These are phyloP conservation scores for Lepilemur ruficaudatus DNA, from an alignment of 2,797 vertebrate species.

Conservation along the genomic window DNA sequence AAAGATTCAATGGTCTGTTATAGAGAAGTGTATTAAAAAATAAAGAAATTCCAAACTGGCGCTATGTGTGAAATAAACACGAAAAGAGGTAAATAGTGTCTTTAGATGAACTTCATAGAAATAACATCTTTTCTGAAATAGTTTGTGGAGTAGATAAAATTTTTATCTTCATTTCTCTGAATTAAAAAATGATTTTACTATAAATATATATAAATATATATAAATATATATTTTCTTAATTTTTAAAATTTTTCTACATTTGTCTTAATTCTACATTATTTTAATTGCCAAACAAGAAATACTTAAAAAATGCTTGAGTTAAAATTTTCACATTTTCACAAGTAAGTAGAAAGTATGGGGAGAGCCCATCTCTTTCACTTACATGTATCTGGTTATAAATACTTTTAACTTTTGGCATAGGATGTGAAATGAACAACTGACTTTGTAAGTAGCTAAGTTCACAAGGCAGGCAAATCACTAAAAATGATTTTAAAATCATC, in stretches of 20 bases:
- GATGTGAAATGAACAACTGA: conserved; percentile 44
- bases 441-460: conserved; percentile 25
- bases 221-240: conserved; percentile 10
- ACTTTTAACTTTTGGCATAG: conserved; percentile 15
- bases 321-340: not conserved
- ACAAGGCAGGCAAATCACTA: not conserved
- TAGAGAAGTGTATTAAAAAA: not conserved
- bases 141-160: conserved; percentile 13
- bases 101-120: not conserved
- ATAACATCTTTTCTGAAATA: not conserved
- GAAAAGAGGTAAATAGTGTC: not conserved
- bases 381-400: not conserved
- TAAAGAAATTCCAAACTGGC: not conserved
- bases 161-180: conserved; percentile 3
- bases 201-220: not conserved
- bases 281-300: conserved; percentile 1
- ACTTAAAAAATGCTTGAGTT: not conserved
- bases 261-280: not conserved
- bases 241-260: not conserved
- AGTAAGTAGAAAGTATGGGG: conserved; percentile 34
- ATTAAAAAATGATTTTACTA: conserved; percentile 20
- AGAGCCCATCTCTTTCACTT: not conserved
- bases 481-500: not conserved
- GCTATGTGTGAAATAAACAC: not conserved
- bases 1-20: not conserved